A percentile compares a stretch with the other conserved stretches of the same genome.
Conservation (phyloP, 1,140 invertebrate genomes). For the Drosophila mojavensis region DNA sequence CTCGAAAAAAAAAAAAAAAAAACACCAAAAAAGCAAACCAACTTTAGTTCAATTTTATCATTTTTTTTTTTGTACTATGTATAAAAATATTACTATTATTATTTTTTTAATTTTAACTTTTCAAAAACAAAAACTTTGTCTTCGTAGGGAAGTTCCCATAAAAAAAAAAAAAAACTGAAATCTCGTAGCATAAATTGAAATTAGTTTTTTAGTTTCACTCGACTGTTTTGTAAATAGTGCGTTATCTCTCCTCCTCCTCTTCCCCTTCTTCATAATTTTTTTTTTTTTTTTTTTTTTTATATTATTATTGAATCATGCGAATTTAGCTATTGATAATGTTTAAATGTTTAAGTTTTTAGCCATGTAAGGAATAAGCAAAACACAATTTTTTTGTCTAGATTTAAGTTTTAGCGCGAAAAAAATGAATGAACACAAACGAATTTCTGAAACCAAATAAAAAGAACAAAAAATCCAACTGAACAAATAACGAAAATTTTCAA, state of each 20-base stretch:
- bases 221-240: constrained; percentile 28
- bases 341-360: constrained; percentile 74
- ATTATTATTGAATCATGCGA: constrained; percentile 62
- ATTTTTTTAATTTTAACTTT: constrained; percentile 28
- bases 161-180: not conserved
- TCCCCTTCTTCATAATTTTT: too few species aligned
- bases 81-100: constrained; percentile 29
- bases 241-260: too few species aligned
- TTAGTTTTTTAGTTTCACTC: constrained; percentile 10
- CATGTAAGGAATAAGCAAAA: constrained; percentile 58
- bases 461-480: constrained; percentile 24
- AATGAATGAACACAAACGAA: constrained; percentile 69
- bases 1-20: not conserved
- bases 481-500: constrained; percentile 35
- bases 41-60: constrained; percentile 61
- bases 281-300: too few species aligned
- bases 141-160: constrained; percentile 32
- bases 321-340: constrained; percentile 75
- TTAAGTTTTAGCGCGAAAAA: constrained; percentile 77
- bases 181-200: constrained; percentile 10
- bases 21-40: constrained; percentile 4
- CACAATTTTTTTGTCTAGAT: constrained; percentile 75
- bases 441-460: constrained; percentile 76
- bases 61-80: constrained; percentile 17
- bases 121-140: constrained; percentile 14